Percentiles rank a stretch among this genome's conserved stretches.
Evolutionary conservation across 2,113 vertebrate species (phyloP).

Genomic region (Gymnogyps californianus): DNA sequence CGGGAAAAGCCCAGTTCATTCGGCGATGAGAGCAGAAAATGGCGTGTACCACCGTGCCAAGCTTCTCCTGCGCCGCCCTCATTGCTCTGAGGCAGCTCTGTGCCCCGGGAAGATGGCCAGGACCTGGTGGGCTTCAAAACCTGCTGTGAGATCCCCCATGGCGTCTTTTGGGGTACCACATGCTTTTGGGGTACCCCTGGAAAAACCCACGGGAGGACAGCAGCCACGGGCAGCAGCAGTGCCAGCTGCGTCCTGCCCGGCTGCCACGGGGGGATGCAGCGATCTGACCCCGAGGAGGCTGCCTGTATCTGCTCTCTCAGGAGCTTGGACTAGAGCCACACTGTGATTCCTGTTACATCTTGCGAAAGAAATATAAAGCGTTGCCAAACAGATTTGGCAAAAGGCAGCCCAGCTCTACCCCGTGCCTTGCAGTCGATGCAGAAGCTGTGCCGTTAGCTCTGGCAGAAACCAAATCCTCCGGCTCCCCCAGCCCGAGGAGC

Average conservation of each 20-base stretch:
- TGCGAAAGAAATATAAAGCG: not conserved
- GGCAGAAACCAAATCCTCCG: not conserved
- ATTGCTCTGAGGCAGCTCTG: not conserved
- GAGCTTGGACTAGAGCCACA: not conserved
- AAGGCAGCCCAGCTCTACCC: not conserved
- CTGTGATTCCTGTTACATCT: not conserved
- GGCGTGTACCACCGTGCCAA: rapidly evolving
- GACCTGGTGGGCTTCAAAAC: not conserved
- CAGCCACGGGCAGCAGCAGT: not conserved
- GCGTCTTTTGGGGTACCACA: not conserved
- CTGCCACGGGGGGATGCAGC: not conserved
- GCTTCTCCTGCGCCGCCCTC: not conserved
- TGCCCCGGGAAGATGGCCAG: not conserved
- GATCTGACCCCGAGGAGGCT: not conserved
- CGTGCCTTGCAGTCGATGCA: not conserved
- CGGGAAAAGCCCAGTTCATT: not conserved
- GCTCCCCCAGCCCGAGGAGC: not conserved
- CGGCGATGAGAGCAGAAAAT: not conserved
- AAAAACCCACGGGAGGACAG: not conserved
- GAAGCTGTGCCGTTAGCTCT: rapidly evolving
- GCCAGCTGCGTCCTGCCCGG: rapidly evolving
- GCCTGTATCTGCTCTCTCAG: not conserved
- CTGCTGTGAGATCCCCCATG: not conserved
- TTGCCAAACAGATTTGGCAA: not conserved
- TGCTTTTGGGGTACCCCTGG: not conserved